Base-by-base conservation (phyloP, 2,888 invertebrate species). In the Alloplasta piceator region DNA sequence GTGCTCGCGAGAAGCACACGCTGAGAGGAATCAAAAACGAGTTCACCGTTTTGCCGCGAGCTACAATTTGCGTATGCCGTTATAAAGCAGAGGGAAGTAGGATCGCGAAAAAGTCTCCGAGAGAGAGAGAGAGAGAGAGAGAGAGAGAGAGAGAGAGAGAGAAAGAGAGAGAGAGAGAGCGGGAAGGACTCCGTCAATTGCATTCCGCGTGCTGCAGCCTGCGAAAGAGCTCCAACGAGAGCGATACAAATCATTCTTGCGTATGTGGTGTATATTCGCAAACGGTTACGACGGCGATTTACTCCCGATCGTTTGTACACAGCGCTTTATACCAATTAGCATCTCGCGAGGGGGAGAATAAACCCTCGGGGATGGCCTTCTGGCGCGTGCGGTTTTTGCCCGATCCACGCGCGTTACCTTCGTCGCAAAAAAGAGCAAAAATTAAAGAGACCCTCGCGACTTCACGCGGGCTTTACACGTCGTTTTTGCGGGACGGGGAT, bases 221-320 rank as follows among this genome's bases (percentile, higher is more conserved):
- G 26, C 67, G n/a, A n/a, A 58, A 67, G 50, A 46, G 71, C 63
- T 56, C 39, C 61, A 64, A 52, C 58, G 73, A 38, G 46, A 43
- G 56, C 67, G 74, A 82, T 82, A 80, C 83, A 83, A 83, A 83
- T 83, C 83, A 83, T 83, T 75, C 43, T 71, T 71, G 81, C 78
- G 78, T 78, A 78, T 70, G 78, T 70, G 52, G 73, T 64, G 61
- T 64, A 60, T n/a, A n/a, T n/a, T n/a, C 14, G 50, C 38, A 52
- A 52, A 14, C 43, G 38, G 26, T 26, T 60, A 43, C 60, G 74
- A 64, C n/a, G n/a, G n/a, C n/a, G n/a, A n/a, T n/a, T n/a, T 58
- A 41, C 60, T 68, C 71, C 70, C 55, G 41, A 55, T 38, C 78
- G 68, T 78, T 80, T 82, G 75, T 75, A 60, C 41, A 76, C 73